Evolutionary conservation across 2,888 invertebrate genomes (phyloP).

Genomic region (Tribolium freemani): DNA sequence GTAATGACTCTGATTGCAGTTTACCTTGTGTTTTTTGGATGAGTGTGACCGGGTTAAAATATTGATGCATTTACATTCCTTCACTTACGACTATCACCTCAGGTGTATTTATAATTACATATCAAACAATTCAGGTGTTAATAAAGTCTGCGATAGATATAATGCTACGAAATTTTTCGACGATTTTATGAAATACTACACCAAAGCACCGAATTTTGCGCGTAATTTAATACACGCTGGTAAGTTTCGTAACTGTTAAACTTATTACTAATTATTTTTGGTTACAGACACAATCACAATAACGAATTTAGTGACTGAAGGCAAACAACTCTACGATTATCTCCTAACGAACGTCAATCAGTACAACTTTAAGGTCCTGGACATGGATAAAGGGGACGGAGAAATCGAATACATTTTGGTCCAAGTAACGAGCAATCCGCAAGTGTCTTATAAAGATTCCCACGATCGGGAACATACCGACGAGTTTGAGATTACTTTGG

Average conservation of each 20-base stretch:
- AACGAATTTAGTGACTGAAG: constrained; percentile 74
- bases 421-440: constrained; percentile 72
- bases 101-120: constrained; percentile 78
- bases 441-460: constrained; percentile 73
- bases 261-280: constrained; percentile 5
- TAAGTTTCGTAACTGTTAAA: constrained; percentile 57
- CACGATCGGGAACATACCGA: constrained; percentile 75
- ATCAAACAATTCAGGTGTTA: constrained; percentile 71
- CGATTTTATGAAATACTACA: constrained; percentile 84
- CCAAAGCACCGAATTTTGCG: constrained; percentile 82
- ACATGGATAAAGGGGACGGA: constrained; percentile 70
- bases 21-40: constrained; percentile 75
- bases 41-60: constrained; percentile 80
- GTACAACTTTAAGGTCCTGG: constrained; percentile 77
- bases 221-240: constrained; percentile 80
- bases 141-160: constrained; percentile 73
- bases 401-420: constrained; percentile 75
- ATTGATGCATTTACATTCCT: constrained; percentile 82
- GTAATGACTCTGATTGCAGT: constrained; percentile 63
- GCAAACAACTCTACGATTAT: constrained; percentile 78
- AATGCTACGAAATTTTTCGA: constrained; percentile 81
- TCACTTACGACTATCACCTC: constrained; percentile 83
- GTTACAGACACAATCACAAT: constrained; percentile 72
- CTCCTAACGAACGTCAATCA: constrained; percentile 77
- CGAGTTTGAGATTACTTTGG: constrained; percentile 78